phyloP scores from a whole-genome alignment of 2,113 vertebrate genomes.

The Ia io region DNA sequence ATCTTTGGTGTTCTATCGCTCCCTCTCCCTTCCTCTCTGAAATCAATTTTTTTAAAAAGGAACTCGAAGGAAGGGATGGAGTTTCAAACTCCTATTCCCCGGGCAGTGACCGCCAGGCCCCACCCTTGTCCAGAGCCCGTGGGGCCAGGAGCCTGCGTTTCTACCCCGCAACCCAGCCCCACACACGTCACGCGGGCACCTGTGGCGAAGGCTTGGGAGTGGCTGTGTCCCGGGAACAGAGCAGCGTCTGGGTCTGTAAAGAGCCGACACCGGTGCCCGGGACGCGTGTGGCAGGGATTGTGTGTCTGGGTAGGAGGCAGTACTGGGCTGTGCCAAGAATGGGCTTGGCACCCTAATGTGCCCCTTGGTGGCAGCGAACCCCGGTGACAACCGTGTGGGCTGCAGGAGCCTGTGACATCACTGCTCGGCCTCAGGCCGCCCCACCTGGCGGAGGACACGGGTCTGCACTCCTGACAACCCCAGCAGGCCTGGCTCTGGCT shows the following conservation, averaged over 20 bases:
- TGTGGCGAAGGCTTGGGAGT: not conserved
- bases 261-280: not conserved
- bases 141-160: not conserved
- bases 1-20: too few species aligned
- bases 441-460: not conserved
- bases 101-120: not conserved
- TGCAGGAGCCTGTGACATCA: not conserved
- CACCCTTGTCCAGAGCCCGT: not conserved
- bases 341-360: not conserved
- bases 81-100: not conserved
- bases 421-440: not conserved
- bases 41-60: not conserved
- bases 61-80: not conserved
- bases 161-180: too few species aligned
- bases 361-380: not conserved
- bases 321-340: accelerated
- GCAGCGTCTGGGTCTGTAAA: not conserved
- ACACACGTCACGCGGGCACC: too few species aligned
- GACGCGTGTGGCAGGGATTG: accelerated
- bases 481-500: not conserved
- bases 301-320: accelerated
- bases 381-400: not conserved
- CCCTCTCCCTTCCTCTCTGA: too few species aligned
- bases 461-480: accelerated
- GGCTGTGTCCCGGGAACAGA: too few species aligned